Evolutionary conservation across 92 coral and sea anemone genomes (phyloP), one percentile per base, ranked within the genome.

Genomic region (Porites divaricata): DNA sequence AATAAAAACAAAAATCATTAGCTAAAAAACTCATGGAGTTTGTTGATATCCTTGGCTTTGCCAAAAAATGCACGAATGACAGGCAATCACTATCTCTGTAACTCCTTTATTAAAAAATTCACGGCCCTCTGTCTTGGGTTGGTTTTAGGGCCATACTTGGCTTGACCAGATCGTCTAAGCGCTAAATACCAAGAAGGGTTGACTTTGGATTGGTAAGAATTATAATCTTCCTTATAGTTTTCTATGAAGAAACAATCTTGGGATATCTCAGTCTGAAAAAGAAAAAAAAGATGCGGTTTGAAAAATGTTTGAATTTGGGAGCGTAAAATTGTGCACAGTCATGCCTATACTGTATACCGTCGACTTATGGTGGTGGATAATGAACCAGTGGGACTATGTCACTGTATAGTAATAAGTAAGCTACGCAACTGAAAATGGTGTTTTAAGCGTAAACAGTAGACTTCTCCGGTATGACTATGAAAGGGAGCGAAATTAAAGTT

Each of bases 161-260:
- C 64, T 9, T 83, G 80, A 10, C 93, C 93, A 21, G 59, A 13
- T 21, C 81, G 81, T 49, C 87, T 80, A 71, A 89, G 74, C 9
- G 90, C 93, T 17, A 89, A 68, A 50, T 89, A 89, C 89, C 89
- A 89, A 53, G 81, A 78, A 8, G 83, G 66, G 45, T 87, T 73
- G 21, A 58, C 48, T 57, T 83, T 87, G 20, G 91, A 90, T 26
- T 81, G 85, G 26, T 90, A 90, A 8, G 86, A 63, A 23, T 87
- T 90, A 71, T 73, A 90, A 57, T 61, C 24, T 16, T 79, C 13
- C 53, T 50, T 73, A 13, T 56, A 89, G 21, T 58, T 82, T 65
- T 90, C 93, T 74, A 83, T 90, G 83, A 90, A 90, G 28, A 90
- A 83, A 61, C 93, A 87, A 20, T 79, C 90, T 13, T 21, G 77